These are phyloP conservation scores for Callopanchax toddi DNA, from an alignment of 2,113 vertebrate species.

Conservation along the genomic window DNA sequence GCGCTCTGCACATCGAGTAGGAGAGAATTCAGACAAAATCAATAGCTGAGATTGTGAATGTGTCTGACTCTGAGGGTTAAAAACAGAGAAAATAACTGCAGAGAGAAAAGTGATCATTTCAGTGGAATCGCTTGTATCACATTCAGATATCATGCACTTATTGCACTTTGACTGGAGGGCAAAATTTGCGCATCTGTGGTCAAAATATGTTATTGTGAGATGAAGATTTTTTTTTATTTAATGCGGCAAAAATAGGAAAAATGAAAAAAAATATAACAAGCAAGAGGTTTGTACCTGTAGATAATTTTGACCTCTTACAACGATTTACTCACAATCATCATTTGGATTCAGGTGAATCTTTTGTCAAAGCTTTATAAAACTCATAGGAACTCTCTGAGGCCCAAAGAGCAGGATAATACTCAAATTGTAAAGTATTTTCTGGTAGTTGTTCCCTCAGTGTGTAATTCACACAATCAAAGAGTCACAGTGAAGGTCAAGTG, in stretches of 20 bases:
- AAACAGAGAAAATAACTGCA: not conserved
- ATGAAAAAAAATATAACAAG: too few species aligned
- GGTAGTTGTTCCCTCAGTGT: too few species aligned
- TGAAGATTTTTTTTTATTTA: too few species aligned
- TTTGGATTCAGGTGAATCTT: too few species aligned
- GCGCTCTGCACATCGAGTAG: conserved; percentile 1
- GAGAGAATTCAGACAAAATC: conserved; percentile 33
- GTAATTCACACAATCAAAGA: not conserved
- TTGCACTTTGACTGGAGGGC: not conserved
- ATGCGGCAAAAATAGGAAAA: too few species aligned
- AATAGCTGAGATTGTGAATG: conserved; percentile 26
- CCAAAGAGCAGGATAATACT: not conserved
- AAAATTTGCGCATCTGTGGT: not conserved
- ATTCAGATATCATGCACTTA: not conserved
- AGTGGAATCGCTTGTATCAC: not conserved
- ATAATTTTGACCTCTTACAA: too few species aligned
- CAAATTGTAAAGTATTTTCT: too few species aligned
- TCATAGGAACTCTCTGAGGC: too few species aligned
- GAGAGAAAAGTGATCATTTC: conserved; percentile 11
- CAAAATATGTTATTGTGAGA: not conserved
- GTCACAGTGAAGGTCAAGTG: not conserved
- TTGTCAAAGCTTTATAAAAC: too few species aligned
- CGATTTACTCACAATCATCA: too few species aligned
- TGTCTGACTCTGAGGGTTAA: conserved; percentile 5
- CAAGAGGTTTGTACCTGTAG: too few species aligned